Base-by-base conservation (phyloP, 2,113 vertebrate species). In the Opisthocomus hoazin region DNA sequence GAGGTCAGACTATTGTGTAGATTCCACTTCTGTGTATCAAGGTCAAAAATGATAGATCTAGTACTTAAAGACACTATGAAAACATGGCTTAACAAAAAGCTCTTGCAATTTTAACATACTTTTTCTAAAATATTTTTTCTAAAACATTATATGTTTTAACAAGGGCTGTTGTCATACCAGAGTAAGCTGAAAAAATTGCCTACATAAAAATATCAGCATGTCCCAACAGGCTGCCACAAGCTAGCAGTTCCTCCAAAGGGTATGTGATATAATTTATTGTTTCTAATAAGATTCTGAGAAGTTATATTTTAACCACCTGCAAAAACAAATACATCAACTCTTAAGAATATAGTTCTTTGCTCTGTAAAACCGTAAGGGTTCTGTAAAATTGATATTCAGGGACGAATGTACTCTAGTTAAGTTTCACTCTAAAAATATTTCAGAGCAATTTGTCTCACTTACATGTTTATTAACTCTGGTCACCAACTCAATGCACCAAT, bases 361-460 rank as follows among this genome's bases (percentile, higher is more conserved):
- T 74, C 53, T 66, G 7, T 97, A 82, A 96, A 87, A 89, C 87
- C 86, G 50, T 65, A 93, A 93, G 83, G 36, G 50, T 64, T 88
- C 37, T 89, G 50, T 53, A 69, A 69, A 97, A 95, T 79, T 94
- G 88, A 87, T 97, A 95, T 96, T 96, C 90, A 64, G 91, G 84
- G 63, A 81, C 39, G 15, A 91, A 89, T 88, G 84, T 93, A 87
- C 74, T 76, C 78, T 70, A 65, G 85, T 74, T 95, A 95, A 87
- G 64, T 96, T 71, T 93, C 37, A 60, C 61, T 96, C 65, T 96
- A 89, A 97, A 97, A 97, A 90, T 96, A 97, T 94, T 91, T 94
- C 58, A 88, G 85, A 94, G 45, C 64, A 88, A 96, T 97, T 97
- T 98, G 87, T 98, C 91, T 97, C 92, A 93, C 66, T 87, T 74